Conservation (phyloP, 1,140 invertebrate species). For the Drosophila takahashii region DNA sequence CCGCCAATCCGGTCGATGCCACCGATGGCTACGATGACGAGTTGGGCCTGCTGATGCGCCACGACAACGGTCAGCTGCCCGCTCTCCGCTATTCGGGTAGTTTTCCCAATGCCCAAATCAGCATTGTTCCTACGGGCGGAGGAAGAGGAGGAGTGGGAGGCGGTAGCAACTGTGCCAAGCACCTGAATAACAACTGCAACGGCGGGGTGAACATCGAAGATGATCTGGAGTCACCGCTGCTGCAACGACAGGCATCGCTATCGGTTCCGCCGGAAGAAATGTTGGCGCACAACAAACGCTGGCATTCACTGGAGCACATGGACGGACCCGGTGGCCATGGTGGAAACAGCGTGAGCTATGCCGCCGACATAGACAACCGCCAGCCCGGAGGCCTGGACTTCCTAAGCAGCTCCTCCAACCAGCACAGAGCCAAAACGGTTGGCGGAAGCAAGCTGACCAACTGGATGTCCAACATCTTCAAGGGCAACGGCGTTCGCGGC, state of each 20-base stretch:
- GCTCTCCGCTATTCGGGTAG: slow-evolving; percentile 57
- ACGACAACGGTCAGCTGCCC: slow-evolving; percentile 70
- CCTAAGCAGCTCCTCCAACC: slow-evolving; percentile 19
- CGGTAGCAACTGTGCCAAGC: slow-evolving; percentile 74
- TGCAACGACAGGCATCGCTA: slow-evolving; percentile 86
- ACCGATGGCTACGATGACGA: slow-evolving; percentile 79
- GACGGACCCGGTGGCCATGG: slow-evolving; percentile 84
- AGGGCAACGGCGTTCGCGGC: slow-evolving; percentile 55
- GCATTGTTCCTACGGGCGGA: slow-evolving; percentile 53
- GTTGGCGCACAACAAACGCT: slow-evolving; percentile 87
- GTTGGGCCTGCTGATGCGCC: slow-evolving; percentile 71
- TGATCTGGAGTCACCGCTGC: slow-evolving; percentile 86
- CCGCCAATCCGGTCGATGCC: slow-evolving; percentile 63
- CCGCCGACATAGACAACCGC: slow-evolving; percentile 68
- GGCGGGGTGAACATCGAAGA: slow-evolving; percentile 78
- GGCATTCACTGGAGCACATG: slow-evolving; percentile 91
- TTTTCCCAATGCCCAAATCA: slow-evolving; percentile 63
- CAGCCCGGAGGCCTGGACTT: slow-evolving; percentile 22
- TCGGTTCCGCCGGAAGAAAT: slow-evolving; percentile 85
- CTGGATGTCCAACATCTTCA: slow-evolving; percentile 67
- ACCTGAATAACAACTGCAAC: slow-evolving; percentile 85
- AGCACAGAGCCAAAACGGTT: slow-evolving; percentile 19
- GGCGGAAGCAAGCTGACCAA: slow-evolving; percentile 53
- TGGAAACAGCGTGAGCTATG: slow-evolving; percentile 81
- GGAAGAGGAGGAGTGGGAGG: slow-evolving; percentile 67